Conservation (phyloP, 2,888 invertebrate species). For the Uloborus plumipes region DNA sequence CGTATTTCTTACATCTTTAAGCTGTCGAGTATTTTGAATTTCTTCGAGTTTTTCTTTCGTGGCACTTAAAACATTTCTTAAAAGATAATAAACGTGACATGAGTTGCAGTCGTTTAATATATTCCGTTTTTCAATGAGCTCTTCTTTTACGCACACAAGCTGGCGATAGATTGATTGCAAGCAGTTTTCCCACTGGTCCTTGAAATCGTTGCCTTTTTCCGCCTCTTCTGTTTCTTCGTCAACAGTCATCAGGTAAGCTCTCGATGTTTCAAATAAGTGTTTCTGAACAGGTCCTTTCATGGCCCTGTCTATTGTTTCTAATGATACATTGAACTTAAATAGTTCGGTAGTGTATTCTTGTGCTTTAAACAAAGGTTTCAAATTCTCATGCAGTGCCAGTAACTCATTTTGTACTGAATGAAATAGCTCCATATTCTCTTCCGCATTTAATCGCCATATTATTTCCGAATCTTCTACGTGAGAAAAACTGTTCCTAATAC, state of each 20-base stretch:
- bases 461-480: conserved; percentile 11
- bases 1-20: neutral
- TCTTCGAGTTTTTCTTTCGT: neutral
- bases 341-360: conserved; percentile 7
- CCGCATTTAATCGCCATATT: neutral
- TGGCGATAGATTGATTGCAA: conserved; percentile 1
- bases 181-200: conserved; percentile 2
- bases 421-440: conserved; percentile 20
- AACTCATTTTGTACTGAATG: conserved; percentile 8
- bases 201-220: neutral
- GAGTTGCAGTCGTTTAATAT: neutral
- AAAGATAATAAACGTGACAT: neutral
- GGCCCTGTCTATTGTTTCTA: neutral
- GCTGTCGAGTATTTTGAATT: neutral
- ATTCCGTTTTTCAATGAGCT: neutral
- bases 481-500: conserved; percentile 17
- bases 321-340: neutral
- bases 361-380: conserved; percentile 1
- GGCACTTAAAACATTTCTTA: conserved; percentile 7
- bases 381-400: neutral
- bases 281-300: neutral
- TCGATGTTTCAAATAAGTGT: neutral
- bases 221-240: neutral
- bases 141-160: neutral
- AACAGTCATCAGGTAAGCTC: neutral